Percentiles rank a stretch among this genome's conserved stretches.
These are phyloP conservation scores for Endotricha flammealis DNA, from an alignment of 2,888 invertebrate genomes.

Conservation along the genomic window DNA sequence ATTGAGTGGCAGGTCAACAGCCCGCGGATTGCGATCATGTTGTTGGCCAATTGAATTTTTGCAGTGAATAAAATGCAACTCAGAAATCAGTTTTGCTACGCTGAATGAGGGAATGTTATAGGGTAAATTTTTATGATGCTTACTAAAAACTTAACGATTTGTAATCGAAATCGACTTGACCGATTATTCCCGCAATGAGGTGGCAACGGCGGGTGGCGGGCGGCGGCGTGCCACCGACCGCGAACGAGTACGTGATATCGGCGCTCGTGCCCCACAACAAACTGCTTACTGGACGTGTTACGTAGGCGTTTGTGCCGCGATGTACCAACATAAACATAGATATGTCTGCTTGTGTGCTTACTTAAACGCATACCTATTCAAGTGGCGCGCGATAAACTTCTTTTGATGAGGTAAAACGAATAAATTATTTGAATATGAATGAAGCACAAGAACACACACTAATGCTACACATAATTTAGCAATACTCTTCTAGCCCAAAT, in stretches of 20 bases:
- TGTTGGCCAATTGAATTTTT: conserved; percentile 55
- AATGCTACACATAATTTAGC: too few relatives aligned
- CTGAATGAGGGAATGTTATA: conserved; percentile 1
- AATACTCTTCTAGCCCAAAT: too few relatives aligned
- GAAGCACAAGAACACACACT: too few relatives aligned
- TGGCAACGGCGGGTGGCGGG: conserved; percentile 64
- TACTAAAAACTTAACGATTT: conserved; percentile 9
- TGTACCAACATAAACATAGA: conserved; percentile 59
- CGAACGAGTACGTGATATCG: conserved; percentile 72
- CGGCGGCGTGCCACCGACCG: conserved; percentile 53
- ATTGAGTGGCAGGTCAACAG: conserved; percentile 65
- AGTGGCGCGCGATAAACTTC: conserved; percentile 42
- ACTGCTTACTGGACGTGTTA: conserved; percentile 76
- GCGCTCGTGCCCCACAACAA: conserved; percentile 76
- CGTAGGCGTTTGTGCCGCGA: conserved; percentile 68
- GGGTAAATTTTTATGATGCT: conserved; percentile 2
- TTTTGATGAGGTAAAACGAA: conserved; percentile 13
- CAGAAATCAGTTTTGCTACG: conserved; percentile 15
- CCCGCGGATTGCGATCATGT: conserved; percentile 59
- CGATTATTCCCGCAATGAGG: conserved; percentile 72
- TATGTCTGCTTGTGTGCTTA: conserved; percentile 31
- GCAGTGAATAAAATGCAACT: conserved; percentile 29
- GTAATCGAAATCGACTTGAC: conserved; percentile 53
- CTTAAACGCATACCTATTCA: conserved; percentile 35
- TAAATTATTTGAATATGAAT: neutral